Conservation (phyloP, 2,888 invertebrate species). For the Odontothrips loti region DNA sequence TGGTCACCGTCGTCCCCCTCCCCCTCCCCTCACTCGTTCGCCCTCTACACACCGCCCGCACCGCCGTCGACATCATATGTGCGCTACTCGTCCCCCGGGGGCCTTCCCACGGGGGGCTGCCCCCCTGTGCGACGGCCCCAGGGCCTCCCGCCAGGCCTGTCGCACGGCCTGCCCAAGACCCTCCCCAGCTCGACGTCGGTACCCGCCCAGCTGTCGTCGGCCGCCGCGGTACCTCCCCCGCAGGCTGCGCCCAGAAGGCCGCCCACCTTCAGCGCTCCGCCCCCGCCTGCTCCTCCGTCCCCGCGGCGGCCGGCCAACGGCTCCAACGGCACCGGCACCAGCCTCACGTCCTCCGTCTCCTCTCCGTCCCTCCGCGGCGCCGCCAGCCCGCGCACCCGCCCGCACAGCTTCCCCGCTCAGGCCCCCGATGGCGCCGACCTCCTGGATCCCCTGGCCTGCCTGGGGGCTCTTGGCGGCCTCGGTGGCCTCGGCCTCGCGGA, state of each 20-base stretch:
- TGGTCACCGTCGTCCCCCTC: slow-evolving; percentile 34
- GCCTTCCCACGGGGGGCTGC: slow-evolving; percentile 53
- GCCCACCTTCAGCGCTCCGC: slow-evolving; percentile 41
- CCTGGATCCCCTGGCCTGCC: slow-evolving; percentile 29
- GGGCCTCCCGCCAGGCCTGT: slow-evolving; percentile 44
- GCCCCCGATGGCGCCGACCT: slow-evolving; percentile 39
- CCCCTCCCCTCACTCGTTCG: slow-evolving; percentile 37
- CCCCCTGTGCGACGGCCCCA: slow-evolving; percentile 47
- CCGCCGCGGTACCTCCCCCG: slow-evolving; percentile 21
- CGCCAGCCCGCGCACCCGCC: slow-evolving; percentile 48
- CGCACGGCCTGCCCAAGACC: not conserved
- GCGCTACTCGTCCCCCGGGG: slow-evolving; percentile 35
- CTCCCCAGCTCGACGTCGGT: slow-evolving; percentile 1
- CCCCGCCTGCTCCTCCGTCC: slow-evolving; percentile 46
- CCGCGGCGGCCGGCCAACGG: slow-evolving; percentile 39
- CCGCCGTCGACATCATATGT: slow-evolving; percentile 41
- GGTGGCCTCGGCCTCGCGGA: slow-evolving; percentile 34
- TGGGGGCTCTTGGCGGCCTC: slow-evolving; percentile 47
- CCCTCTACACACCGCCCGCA: slow-evolving; percentile 39
- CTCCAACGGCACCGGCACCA: slow-evolving; percentile 35
- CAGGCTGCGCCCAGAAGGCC: slow-evolving; percentile 16
- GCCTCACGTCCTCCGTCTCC: slow-evolving; percentile 27
- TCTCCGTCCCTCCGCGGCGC: slow-evolving; percentile 17
- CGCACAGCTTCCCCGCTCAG: slow-evolving; percentile 60
- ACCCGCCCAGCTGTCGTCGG: slow-evolving; percentile 13